Evolutionary conservation across 2,888 invertebrate species (phyloP).

Genomic region (Drosophila prolongata): DNA sequence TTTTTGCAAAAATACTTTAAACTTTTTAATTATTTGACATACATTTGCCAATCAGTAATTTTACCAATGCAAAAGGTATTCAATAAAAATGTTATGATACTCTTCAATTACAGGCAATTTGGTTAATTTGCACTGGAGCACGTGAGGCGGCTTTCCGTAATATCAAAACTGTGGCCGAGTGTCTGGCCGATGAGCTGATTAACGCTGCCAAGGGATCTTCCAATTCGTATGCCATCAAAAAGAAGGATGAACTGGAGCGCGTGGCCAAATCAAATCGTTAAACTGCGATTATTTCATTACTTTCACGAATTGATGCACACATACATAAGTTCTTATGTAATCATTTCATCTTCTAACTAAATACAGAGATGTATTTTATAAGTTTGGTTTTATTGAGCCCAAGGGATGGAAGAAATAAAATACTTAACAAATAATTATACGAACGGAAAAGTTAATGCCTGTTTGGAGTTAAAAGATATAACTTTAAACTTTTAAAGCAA

Average conservation of each 20-base stretch:
- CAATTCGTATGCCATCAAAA: constrained; percentile 99
- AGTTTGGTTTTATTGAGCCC: neutral
- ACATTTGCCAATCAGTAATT: too few relatives aligned
- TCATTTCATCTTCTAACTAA: constrained; percentile 9
- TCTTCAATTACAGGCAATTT: constrained; percentile 89
- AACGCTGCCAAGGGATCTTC: constrained; percentile 99
- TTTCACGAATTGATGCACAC: neutral
- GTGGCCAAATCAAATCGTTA: constrained; percentile 99
- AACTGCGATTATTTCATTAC: constrained; percentile 78
- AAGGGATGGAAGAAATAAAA: too few relatives aligned
- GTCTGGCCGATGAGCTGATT: constrained; percentile 99
- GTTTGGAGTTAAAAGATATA: too few relatives aligned
- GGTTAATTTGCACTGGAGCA: constrained; percentile 99
- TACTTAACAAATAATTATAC: too few relatives aligned
- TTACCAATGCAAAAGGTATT: neutral
- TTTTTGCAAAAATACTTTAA: too few relatives aligned
- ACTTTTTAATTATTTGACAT: too few relatives aligned
- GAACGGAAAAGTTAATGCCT: too few relatives aligned
- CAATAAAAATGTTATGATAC: neutral
- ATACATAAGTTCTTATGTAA: constrained; percentile 21
- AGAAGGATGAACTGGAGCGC: constrained; percentile 99
- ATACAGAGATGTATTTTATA: constrained; percentile 21
- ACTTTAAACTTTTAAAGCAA: too few relatives aligned
- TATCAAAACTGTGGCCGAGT: constrained; percentile 99
- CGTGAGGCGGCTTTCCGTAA: constrained; percentile 99